A percentile compares a stretch with the other conserved stretches of the same genome.
phyloP scores from a whole-genome alignment of 2,888 invertebrate species.

The Argynnis bischoffii region DNA sequence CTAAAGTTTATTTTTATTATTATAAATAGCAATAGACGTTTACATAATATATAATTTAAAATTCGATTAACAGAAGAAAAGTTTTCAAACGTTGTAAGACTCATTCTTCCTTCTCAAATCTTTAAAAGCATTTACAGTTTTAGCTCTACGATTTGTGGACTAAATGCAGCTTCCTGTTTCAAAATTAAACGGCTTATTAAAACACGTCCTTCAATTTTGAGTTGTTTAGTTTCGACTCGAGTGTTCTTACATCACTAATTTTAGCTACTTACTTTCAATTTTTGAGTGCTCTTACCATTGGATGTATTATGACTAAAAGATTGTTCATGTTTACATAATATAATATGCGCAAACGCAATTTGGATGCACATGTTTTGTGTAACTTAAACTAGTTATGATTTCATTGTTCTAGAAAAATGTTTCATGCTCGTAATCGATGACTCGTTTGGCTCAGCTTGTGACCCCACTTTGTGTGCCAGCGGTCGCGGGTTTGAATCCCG shows the following conservation, averaged over 20 bases:
- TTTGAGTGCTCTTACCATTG: slow-evolving; percentile 13
- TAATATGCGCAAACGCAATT: background rate
- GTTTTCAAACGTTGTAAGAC: no score
- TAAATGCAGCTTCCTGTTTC: slow-evolving; percentile 50
- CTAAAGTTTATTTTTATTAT: no score
- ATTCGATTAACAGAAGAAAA: no score
- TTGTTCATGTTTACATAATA: background rate
- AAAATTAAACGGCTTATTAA: slow-evolving; percentile 52
- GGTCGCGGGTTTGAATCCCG: no score
- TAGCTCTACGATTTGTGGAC: slow-evolving; percentile 34
- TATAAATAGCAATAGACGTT: no score
- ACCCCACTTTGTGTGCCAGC: no score
- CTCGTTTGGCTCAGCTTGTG: no score
- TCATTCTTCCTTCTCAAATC: slow-evolving; percentile 1
- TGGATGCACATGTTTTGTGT: background rate
- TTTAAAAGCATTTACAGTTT: slow-evolving; percentile 36
- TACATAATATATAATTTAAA: no score
- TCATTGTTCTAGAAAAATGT: background rate
- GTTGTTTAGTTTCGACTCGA: slow-evolving; percentile 44
- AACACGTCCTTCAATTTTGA: slow-evolving; percentile 47
- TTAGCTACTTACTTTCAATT: slow-evolving; percentile 27
- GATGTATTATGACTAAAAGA: slow-evolving; percentile 11
- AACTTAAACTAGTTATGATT: background rate
- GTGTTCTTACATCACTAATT: slow-evolving; percentile 38
- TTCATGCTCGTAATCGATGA: background rate